Conservation (phyloP, 1,140 invertebrate species). For the Piezodorus guildinii region DNA sequence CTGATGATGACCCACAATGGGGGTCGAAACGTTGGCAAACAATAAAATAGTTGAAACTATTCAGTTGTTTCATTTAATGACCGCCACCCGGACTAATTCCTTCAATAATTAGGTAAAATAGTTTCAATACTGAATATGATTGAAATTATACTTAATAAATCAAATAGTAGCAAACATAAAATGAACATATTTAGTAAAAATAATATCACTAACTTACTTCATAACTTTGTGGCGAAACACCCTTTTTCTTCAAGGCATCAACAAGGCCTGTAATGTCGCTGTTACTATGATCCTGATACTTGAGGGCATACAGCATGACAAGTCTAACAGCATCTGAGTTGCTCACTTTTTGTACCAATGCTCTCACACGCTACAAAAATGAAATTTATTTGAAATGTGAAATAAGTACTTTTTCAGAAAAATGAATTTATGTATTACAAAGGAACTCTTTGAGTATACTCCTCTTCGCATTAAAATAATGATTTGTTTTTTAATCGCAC, state of each 20-base stretch:
- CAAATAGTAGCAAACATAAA: too few relatives aligned
- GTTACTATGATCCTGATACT: constrained; percentile 81
- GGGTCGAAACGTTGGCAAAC: too few relatives aligned
- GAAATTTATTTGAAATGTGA: not conserved
- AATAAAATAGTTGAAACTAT: too few relatives aligned
- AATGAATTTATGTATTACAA: constrained; percentile 39
- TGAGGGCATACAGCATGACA: constrained; percentile 84
- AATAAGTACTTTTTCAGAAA: not conserved
- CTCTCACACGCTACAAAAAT: constrained; percentile 35
- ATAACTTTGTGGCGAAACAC: constrained; percentile 44
- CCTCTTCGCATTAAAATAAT: too few relatives aligned
- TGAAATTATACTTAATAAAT: too few relatives aligned
- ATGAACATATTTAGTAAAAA: too few relatives aligned
- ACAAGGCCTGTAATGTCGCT: constrained; percentile 68
- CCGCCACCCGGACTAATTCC: too few relatives aligned
- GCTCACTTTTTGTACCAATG: constrained; percentile 56
- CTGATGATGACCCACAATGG: too few relatives aligned
- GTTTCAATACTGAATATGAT: too few relatives aligned
- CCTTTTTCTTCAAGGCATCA: constrained; percentile 57
- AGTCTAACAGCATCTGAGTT: constrained; percentile 74
- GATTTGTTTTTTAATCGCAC: too few relatives aligned
- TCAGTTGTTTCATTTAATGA: too few relatives aligned
- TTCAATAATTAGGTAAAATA: too few relatives aligned
- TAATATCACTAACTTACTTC: constrained; percentile 31
- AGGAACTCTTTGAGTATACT: not conserved